Percentiles rank a stretch among this genome's conserved stretches.
Conservation (phyloP, 2,113 vertebrate genomes). For the Taurulus bubalis region DNA sequence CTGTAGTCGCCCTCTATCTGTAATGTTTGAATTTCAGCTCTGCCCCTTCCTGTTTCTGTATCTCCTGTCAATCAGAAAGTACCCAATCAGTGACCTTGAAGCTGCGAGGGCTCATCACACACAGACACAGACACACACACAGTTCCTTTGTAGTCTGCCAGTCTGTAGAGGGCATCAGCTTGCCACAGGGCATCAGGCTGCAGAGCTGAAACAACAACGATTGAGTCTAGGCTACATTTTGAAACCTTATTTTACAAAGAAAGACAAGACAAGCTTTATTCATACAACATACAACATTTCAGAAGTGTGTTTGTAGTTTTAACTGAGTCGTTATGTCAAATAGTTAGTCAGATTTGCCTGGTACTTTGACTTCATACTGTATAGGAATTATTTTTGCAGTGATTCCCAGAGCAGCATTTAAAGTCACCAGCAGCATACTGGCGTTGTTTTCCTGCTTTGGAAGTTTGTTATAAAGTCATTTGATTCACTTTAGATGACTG, state of each 20-base stretch:
- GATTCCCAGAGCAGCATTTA: constrained; percentile 7
- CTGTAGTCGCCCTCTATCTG: constrained; percentile 11
- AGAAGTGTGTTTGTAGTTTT: neutral
- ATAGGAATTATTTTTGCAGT: neutral
- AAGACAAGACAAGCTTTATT: neutral
- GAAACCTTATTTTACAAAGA: neutral
- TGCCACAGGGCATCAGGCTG: neutral
- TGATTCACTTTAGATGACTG: constrained; percentile 17
- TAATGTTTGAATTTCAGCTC: constrained; percentile 52
- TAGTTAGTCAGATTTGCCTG: neutral
- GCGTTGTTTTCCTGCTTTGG: constrained; percentile 11
- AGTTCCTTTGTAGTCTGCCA: constrained; percentile 32
- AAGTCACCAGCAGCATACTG: neutral
- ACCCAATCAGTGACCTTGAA: constrained; percentile 61
- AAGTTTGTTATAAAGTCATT: constrained; percentile 44
- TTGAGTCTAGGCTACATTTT: neutral
- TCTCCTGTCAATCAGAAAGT: constrained; percentile 62
- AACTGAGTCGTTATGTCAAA: neutral
- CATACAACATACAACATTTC: neutral
- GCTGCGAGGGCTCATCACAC: neutral
- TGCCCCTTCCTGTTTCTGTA: constrained; percentile 73
- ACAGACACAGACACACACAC: neutral
- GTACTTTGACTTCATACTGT: neutral
- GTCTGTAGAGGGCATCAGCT: constrained; percentile 40
- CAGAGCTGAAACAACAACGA: constrained; percentile 67